These are phyloP conservation scores for Catocala nupta DNA, from an alignment of 2,888 invertebrate genomes.

Conservation along the genomic window DNA sequence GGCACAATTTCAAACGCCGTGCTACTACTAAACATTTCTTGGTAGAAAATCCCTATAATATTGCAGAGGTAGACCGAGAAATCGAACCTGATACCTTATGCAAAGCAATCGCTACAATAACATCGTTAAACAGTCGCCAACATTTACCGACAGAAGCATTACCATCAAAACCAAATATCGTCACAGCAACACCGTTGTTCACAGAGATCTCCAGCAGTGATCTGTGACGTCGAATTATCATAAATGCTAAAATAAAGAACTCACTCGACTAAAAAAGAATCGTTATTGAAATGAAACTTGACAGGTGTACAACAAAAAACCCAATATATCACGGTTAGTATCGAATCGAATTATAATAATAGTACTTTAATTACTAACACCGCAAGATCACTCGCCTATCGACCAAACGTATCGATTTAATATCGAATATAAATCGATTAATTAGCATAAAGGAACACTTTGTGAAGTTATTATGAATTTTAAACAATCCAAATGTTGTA, in stretches of 20 bases:
- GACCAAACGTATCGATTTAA: conserved; percentile 51
- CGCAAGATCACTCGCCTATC: conserved; percentile 48
- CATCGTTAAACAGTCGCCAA: background rate
- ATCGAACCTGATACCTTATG: too few species aligned
- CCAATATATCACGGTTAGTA: conserved; percentile 49
- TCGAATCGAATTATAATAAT: conserved; percentile 56
- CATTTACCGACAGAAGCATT: background rate
- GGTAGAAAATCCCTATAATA: too few species aligned
- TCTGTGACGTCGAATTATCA: conserved; percentile 19
- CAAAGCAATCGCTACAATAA: too few species aligned
- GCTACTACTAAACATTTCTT: too few species aligned
- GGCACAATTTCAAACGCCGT: too few species aligned
- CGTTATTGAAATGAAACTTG: conserved; percentile 53
- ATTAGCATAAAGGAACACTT: conserved; percentile 55
- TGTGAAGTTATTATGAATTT: conserved; percentile 51
- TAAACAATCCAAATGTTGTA: conserved; percentile 47
- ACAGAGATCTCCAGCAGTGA: conserved; percentile 8
- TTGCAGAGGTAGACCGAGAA: too few species aligned
- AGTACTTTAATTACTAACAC: conserved; percentile 55
- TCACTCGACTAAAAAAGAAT: conserved; percentile 48
- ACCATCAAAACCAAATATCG: background rate
- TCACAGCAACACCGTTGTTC: background rate
- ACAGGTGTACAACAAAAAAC: conserved; percentile 51
- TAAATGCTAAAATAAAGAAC: conserved; percentile 46
- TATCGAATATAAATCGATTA: conserved; percentile 61